Evolutionary conservation across 2,888 invertebrate genomes (phyloP).

Genomic region (Lumbricus terrestris): DNA sequence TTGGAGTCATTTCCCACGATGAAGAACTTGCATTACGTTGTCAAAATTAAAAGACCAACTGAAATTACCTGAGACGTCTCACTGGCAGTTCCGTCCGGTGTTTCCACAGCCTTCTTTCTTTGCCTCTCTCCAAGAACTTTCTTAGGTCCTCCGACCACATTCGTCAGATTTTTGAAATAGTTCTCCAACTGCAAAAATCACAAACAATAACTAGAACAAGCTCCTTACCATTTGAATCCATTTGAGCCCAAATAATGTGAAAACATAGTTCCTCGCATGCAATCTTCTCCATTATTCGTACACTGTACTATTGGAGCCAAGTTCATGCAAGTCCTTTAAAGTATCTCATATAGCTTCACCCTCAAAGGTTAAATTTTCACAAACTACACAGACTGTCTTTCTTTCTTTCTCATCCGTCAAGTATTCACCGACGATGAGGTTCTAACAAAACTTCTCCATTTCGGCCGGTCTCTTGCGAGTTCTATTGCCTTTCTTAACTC

Average conservation of each 20-base stretch:
- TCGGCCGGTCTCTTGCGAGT: too few relatives aligned
- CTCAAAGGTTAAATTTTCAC: background rate
- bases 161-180: conserved; percentile 88
- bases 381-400: too few relatives aligned
- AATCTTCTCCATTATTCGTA: too few relatives aligned
- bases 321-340: background rate
- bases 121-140: conserved; percentile 7
- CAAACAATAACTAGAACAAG: background rate
- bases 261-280: too few relatives aligned
- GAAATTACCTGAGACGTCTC: background rate
- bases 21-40: too few relatives aligned
- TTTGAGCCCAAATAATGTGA: background rate
- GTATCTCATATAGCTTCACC: too few relatives aligned
- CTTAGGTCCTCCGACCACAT: conserved; percentile 9
- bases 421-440: too few relatives aligned
- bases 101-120: background rate
- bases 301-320: too few relatives aligned
- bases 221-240: background rate
- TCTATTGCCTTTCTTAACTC: too few relatives aligned
- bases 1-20: background rate
- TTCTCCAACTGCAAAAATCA: conserved; percentile 68
- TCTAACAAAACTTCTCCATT: too few relatives aligned
- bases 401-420: too few relatives aligned
- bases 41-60: too few relatives aligned
- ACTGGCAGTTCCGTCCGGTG: background rate